Conservation (phyloP, 2,888 invertebrate species). For the Gymnosoma rotundatum region DNA sequence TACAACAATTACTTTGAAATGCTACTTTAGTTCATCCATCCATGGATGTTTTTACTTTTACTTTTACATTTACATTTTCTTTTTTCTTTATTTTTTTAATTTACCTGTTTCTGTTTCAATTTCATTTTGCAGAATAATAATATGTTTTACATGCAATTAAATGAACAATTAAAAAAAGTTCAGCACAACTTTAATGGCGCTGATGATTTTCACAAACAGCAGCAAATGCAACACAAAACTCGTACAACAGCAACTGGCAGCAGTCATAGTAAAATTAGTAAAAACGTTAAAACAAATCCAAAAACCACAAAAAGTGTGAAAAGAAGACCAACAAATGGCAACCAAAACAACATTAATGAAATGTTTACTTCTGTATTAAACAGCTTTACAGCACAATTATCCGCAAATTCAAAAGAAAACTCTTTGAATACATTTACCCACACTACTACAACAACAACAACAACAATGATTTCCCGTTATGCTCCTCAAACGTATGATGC, state of each 20-base stretch:
- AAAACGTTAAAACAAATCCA: conserved; percentile 50
- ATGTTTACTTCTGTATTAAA: conserved; percentile 33
- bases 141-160: conserved; percentile 80
- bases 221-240: not conserved
- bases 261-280: conserved; percentile 6
- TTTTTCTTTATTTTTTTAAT: not conserved
- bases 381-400: conserved; percentile 35
- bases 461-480: conserved; percentile 84
- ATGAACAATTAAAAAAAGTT: conserved; percentile 78
- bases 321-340: conserved; percentile 31
- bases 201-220: conserved; percentile 15
- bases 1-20: not conserved
- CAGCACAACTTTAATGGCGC: conserved; percentile 70
- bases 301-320: conserved; percentile 56
- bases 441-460: not conserved
- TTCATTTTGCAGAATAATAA: conserved; percentile 78
- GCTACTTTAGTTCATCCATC: not conserved
- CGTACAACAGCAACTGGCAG: conserved; percentile 39
- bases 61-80: no score
- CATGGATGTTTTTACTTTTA: no score
- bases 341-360: conserved; percentile 42
- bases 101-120: conserved; percentile 14
- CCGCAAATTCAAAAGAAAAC: conserved; percentile 3
- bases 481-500: conserved; percentile 94
- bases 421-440: not conserved